phyloP scores from a whole-genome alignment of 1,140 invertebrate species.

The Paramacrobiotus metropolitanus region DNA sequence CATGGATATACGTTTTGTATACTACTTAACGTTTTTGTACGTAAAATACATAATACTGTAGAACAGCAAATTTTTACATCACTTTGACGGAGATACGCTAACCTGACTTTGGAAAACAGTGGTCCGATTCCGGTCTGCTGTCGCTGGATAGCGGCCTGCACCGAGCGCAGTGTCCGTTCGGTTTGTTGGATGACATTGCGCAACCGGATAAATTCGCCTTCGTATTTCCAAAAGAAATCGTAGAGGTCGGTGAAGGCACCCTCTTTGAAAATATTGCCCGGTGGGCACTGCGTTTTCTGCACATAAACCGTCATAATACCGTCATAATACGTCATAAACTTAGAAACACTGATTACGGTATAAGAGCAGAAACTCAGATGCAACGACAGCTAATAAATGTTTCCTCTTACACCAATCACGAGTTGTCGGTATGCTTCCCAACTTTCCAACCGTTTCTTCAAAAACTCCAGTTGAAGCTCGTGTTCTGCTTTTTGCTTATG shows the following conservation, averaged over 20 bases:
- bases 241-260: background rate
- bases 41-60: no score
- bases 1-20: background rate
- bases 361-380: background rate
- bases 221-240: conserved; percentile 1
- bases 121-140: background rate
- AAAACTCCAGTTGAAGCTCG: background rate
- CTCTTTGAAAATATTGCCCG: background rate
- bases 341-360: background rate
- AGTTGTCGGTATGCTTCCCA: background rate
- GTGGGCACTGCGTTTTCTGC: background rate
- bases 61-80: background rate
- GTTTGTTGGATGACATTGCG: background rate
- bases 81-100: background rate
- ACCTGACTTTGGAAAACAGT: background rate
- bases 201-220: background rate
- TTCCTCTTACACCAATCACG: background rate
- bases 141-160: background rate
- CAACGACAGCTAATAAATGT: background rate
- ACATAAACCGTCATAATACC: background rate
- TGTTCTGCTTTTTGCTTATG: background rate
- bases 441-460: background rate
- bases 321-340: background rate
- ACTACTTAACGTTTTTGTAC: no score
- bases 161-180: background rate